These are phyloP conservation scores for Paramormyrops hopkinsi DNA, from an alignment of 2,797 vertebrate genomes.

Conservation along the genomic window DNA sequence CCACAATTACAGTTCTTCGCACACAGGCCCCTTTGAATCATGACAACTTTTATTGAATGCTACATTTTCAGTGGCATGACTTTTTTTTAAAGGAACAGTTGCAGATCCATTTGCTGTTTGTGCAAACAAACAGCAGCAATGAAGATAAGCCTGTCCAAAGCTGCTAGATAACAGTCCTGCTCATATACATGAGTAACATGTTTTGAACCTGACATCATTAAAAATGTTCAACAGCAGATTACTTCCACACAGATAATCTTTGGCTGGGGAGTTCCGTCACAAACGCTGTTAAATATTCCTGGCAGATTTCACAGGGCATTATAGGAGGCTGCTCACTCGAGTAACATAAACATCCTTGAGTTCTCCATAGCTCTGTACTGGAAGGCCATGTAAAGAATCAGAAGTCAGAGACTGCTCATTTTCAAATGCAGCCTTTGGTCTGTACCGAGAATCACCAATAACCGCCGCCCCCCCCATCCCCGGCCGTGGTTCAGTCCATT, in stretches of 20 bases:
- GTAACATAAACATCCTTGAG: not conserved
- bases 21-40: not conserved
- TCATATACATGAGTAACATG: not conserved
- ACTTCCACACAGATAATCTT: slow-evolving; percentile 16
- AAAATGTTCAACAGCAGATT: not conserved
- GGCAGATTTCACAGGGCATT: not conserved
- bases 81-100: not conserved
- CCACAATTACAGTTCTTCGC: not conserved
- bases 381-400: not conserved
- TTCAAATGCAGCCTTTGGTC: not conserved
- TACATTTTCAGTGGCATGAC: not conserved
- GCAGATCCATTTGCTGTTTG: not conserved
- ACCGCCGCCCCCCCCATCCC: not conserved
- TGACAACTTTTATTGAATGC: not conserved
- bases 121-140: not conserved
- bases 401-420: not conserved
- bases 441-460: not conserved
- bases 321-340: not conserved
- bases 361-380: not conserved
- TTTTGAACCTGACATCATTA: not conserved
- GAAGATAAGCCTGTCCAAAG: not conserved
- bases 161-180: not conserved
- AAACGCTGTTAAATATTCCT: slow-evolving; percentile 19
- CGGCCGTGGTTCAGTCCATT: not conserved
- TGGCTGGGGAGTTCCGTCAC: slow-evolving; percentile 27